phyloP scores from a whole-genome alignment of 1,140 invertebrate species.

The Cyclina sinensis region DNA sequence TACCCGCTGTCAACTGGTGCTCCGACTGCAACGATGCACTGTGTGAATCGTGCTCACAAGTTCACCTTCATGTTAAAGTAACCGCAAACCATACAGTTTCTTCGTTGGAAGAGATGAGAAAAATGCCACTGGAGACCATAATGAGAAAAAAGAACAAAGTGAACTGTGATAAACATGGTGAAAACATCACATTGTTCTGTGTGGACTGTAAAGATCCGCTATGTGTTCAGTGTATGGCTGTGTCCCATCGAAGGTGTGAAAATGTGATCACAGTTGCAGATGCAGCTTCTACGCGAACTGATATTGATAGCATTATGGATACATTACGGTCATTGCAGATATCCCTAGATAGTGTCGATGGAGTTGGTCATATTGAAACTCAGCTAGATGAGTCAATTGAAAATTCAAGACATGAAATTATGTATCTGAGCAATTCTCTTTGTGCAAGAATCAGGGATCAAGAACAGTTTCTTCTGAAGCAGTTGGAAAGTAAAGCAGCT shows the following conservation, averaged over 20 bases:
- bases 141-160: constrained; percentile 77
- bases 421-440: constrained; percentile 69
- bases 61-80: constrained; percentile 90
- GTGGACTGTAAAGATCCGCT: constrained; percentile 76
- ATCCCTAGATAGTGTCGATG: constrained; percentile 60
- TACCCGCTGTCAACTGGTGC: constrained; percentile 73
- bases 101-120: constrained; percentile 73
- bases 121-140: constrained; percentile 75
- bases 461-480: constrained; percentile 72
- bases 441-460: constrained; percentile 73
- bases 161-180: constrained; percentile 75
- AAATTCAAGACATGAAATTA: constrained; percentile 69
- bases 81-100: constrained; percentile 92
- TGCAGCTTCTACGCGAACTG: constrained; percentile 74
- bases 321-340: constrained; percentile 68
- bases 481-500: constrained; percentile 69
- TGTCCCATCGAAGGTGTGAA: constrained; percentile 78
- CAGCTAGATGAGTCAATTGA: constrained; percentile 74
- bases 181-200: constrained; percentile 78
- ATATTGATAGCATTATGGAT: constrained; percentile 74
- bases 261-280: constrained; percentile 76
- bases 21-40: constrained; percentile 91
- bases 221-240: constrained; percentile 77
- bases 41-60: constrained; percentile 91
- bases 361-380: constrained; percentile 61